Base-by-base conservation (phyloP, 2,888 invertebrate species). In the Diarsia brunnea region DNA sequence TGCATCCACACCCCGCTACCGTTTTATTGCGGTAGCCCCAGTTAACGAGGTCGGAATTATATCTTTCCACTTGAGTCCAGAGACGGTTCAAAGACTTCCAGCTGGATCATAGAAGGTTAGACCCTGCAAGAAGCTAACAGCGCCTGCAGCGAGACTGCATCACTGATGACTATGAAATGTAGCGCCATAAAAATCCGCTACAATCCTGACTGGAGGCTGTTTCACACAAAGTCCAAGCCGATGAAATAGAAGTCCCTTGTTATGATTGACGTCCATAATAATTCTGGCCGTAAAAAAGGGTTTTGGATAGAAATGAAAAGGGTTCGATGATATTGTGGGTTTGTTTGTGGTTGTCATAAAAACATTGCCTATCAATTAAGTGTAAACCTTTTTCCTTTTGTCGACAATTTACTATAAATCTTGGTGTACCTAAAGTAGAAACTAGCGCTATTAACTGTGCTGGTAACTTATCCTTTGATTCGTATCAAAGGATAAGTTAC, bases 321-420 rank as follows among this genome's bases (percentile, higher is more conserved):
- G 49, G 19, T 71, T 43, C 47, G 38, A 5, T 43, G 24, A 71
- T 60, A 21, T 71, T 49, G 21, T 70, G 21, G 58, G 12, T 60
- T 70, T 70, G 47, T 58, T 70, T 73, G 31, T 24, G 19, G 47
- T 8, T 58, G 19, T 38, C 47, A 60, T 38, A 58, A 38, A 38
- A 70, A 24, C 69, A 58, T 69, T 69, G 31, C 31, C 58, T 38
- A 73, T 21, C 24, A 73, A 71, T 73, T n/a, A 71, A 0, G 38
- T 60, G 21, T 38, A 53, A 53, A 72, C 27, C 12, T 16, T 68
- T 51, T 31, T 68, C 27, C 12, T 16, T 68, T 51, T 31, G 21
- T 21, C 21, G 12, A 61, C 31, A 24, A 49, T 31, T 38, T 38
- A 19, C 14, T 61, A 11, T 69, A 24, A 31, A 16, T 16, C 7